Conservation (phyloP, 2,113 vertebrate genomes). For the Crotalus horridus region DNA sequence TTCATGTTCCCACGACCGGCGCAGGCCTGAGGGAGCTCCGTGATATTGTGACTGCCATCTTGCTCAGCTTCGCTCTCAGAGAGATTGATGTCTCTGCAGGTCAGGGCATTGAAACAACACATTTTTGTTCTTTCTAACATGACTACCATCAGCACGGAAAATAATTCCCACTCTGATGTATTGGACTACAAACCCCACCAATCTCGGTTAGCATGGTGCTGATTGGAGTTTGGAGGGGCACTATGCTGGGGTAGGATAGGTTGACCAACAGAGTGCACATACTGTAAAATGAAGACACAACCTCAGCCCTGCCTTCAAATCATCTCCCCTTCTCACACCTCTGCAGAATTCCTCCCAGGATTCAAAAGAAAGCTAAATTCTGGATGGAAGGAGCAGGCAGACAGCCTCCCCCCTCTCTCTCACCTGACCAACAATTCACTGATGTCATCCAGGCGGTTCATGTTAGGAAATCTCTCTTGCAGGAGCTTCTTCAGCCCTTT, state of each 20-base stretch:
- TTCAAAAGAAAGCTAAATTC: neutral
- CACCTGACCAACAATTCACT: constrained; percentile 89
- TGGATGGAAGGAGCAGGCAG: rapidly evolving
- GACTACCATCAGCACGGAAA: neutral
- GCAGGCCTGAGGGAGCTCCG: constrained; percentile 82
- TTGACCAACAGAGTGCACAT: neutral
- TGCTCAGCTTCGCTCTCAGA: constrained; percentile 91
- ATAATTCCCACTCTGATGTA: neutral
- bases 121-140: neutral
- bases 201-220: neutral
- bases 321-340: neutral
- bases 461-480: constrained; percentile 90
- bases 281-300: neutral
- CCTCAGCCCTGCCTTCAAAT: neutral
- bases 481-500: constrained; percentile 90
- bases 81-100: constrained; percentile 78
- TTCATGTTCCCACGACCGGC: constrained; percentile 88
- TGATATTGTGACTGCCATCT: constrained; percentile 86
- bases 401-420: constrained; percentile 30
- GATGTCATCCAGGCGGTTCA: constrained; percentile 90
- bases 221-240: neutral
- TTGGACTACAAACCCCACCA: neutral
- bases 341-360: neutral
- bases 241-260: neutral
- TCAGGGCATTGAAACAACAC: rapidly evolving